These are phyloP conservation scores for Branchipolynoe longqiensis DNA, from an alignment of 2,888 invertebrate species.

Conservation along the genomic window DNA sequence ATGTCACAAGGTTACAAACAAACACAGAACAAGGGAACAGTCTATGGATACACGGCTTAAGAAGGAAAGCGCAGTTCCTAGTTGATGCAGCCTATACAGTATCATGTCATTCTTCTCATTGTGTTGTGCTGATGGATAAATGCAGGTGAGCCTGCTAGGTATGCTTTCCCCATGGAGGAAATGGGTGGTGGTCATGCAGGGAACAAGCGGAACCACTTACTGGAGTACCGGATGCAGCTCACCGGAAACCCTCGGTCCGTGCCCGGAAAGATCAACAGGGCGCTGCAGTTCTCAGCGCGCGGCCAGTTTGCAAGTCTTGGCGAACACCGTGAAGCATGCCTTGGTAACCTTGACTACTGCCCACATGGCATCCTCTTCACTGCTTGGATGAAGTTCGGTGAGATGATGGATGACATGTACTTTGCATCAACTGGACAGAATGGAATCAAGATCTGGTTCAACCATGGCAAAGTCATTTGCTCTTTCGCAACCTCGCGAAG, in stretches of 20 bases:
- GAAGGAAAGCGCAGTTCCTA: too few species aligned
- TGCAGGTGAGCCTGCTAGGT: constrained; percentile 21
- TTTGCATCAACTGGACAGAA: constrained; percentile 77
- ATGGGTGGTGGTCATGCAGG: background rate
- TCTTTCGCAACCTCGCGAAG: constrained; percentile 61
- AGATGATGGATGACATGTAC: constrained; percentile 70
- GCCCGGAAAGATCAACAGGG: constrained; percentile 74
- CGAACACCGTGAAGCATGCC: constrained; percentile 71
- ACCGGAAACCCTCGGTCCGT: constrained; percentile 61
- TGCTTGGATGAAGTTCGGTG: constrained; percentile 66
- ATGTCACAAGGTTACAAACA: too few species aligned
- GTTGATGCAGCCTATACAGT: too few species aligned
- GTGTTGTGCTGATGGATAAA: too few species aligned
- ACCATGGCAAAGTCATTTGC: constrained; percentile 68
- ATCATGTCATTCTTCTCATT: too few species aligned
- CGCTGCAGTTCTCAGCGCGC: constrained; percentile 72
- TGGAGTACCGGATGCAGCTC: constrained; percentile 15
- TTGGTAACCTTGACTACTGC: constrained; percentile 75
- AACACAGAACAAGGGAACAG: too few species aligned
- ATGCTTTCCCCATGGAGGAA: constrained; percentile 41
- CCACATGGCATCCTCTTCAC: constrained; percentile 65
- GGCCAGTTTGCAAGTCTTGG: constrained; percentile 76
- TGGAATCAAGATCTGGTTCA: constrained; percentile 76
- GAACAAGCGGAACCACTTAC: too few species aligned
- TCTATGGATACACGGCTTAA: too few species aligned